A percentile compares a stretch with the other conserved stretches of the same genome.
These are phyloP conservation scores for Eristalis arbustorum DNA, from an alignment of 2,888 invertebrate species.

Conservation along the genomic window DNA sequence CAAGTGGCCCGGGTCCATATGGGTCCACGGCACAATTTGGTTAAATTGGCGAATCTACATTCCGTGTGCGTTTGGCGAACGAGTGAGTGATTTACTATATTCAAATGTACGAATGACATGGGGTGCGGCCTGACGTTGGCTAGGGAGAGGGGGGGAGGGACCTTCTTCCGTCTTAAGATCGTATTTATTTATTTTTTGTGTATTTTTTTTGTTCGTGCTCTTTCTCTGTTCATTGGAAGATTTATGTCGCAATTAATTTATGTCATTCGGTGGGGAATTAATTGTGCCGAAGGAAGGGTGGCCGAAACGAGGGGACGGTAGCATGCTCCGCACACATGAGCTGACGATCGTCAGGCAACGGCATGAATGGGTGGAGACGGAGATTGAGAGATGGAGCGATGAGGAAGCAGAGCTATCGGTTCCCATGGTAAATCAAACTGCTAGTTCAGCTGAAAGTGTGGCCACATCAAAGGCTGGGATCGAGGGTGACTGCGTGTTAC, in stretches of 20 bases:
- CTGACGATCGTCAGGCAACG: not conserved
- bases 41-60: constrained; percentile 66
- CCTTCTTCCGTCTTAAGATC: constrained; percentile 1
- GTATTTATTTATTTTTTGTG: not conserved
- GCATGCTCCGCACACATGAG: constrained; percentile 49
- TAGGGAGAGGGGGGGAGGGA: not conserved
- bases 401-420: constrained; percentile 5
- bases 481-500: not conserved
- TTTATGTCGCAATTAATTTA: constrained; percentile 70
- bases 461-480: not conserved
- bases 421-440: constrained; percentile 34
- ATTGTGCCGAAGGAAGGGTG: constrained; percentile 43
- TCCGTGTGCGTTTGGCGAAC: constrained; percentile 33
- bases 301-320: not conserved
- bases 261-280: constrained; percentile 52
- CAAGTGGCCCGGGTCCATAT: constrained; percentile 22
- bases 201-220: not conserved
- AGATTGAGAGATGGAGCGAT: not conserved
- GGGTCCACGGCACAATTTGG: constrained; percentile 43
- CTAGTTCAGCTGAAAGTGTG: constrained; percentile 1
- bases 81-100: constrained; percentile 57
- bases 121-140: constrained; percentile 39
- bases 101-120: constrained; percentile 53
- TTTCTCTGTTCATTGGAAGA: constrained; percentile 51
- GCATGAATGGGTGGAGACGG: not conserved